phyloP scores from a whole-genome alignment of 2,113 vertebrate species.

The Mesocricetus auratus region DNA sequence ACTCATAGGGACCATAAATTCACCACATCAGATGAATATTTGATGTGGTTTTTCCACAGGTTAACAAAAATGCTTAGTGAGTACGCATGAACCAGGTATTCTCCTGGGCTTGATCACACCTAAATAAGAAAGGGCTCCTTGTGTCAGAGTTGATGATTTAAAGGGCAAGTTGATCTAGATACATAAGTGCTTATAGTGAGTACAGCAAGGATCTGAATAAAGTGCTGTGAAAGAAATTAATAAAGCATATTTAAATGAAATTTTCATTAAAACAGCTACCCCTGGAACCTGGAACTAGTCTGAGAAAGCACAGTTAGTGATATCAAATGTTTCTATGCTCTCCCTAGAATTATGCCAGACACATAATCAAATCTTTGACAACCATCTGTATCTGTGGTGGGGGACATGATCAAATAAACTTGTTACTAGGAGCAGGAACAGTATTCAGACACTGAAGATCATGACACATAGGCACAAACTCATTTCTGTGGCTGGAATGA shows the following conservation, averaged over 20 bases:
- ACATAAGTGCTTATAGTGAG: not conserved
- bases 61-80: conserved; percentile 54
- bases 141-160: conserved; percentile 36
- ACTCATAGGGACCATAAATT: conserved; percentile 12
- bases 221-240: conserved; percentile 21
- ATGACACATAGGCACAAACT: conserved; percentile 18
- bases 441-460: not conserved
- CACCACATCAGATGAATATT: conserved; percentile 18
- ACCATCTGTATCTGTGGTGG: not conserved
- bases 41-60: conserved; percentile 41
- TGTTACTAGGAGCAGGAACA: conserved; percentile 1
- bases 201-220: not conserved
- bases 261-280: conserved; percentile 20
- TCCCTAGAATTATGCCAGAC: not conserved
- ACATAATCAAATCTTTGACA: conserved; percentile 23
- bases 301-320: not conserved
- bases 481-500: conserved; percentile 42
- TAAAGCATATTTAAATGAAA: conserved; percentile 8
- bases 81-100: conserved; percentile 28
- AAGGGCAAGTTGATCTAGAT: not conserved
- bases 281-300: not conserved
- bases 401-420: not conserved
- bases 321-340: not conserved
- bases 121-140: conserved; percentile 17
- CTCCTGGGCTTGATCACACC: not conserved